A percentile compares a stretch with the other conserved stretches of the same genome.
These are phyloP conservation scores for Eurypyga helias DNA, from an alignment of 2,113 vertebrate species.

Conservation along the genomic window DNA sequence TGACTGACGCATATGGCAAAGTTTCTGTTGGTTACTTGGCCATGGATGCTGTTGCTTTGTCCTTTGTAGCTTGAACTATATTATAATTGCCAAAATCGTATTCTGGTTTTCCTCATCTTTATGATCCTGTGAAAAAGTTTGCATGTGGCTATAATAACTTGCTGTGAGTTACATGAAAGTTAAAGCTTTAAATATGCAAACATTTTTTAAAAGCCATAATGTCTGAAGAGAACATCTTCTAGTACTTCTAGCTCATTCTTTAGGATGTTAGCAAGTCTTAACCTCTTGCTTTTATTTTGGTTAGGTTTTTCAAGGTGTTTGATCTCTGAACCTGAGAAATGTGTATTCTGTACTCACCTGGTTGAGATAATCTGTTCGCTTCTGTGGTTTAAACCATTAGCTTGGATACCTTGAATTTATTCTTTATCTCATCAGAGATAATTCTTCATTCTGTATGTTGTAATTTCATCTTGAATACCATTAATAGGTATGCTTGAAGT, in stretches of 20 bases:
- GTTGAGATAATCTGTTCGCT: background rate
- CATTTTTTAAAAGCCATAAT: background rate
- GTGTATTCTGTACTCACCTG: background rate
- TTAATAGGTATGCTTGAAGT: background rate
- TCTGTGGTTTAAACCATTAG: background rate
- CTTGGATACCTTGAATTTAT: background rate
- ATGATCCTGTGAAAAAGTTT: background rate
- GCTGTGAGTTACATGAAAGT: background rate
- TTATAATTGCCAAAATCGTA: background rate
- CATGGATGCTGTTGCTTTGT: background rate
- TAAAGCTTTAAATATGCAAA: background rate
- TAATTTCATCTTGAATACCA: background rate
- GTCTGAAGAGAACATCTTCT: background rate
- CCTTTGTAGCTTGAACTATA: background rate
- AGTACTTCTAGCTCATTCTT: background rate
- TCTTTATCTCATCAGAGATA: conserved; percentile 1
- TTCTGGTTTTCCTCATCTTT: background rate
- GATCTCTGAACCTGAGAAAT: background rate
- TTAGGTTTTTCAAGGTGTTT: background rate
- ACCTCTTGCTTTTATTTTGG: background rate
- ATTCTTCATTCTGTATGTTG: background rate
- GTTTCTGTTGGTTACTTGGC: background rate
- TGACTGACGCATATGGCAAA: no score
- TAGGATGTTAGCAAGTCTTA: background rate
- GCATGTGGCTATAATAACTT: background rate